Base-by-base conservation (phyloP, 1,140 invertebrate genomes). In the Hyposmocoma kahamanoa region DNA sequence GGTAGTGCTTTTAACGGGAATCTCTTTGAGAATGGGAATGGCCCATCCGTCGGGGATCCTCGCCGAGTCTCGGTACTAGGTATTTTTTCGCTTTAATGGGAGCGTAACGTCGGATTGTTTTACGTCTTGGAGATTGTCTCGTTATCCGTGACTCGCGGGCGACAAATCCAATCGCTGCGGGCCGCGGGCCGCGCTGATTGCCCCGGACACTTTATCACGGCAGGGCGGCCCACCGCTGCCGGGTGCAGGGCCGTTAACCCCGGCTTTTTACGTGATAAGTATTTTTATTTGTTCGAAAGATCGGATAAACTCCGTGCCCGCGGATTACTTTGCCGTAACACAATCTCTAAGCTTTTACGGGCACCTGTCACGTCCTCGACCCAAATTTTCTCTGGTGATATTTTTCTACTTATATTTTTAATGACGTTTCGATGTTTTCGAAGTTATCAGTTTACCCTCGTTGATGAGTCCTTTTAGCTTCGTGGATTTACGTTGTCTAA, bases 161-260 rank as follows among this genome's bases (percentile, higher is more conserved):
- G 50, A 60, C 59, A 57, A 58, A 55, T 53, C 55, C 45, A 53
- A 57, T 56, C 44, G 54, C 26, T 28, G 28, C 18, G 49, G 26
- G 43, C 42, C 46, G 46, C 10, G 28, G 46, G 36, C 32, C 15
- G 46, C 59, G 50, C 34, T 62, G 52, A 59, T 62, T 62, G 20
- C 42, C 20, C 34, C 22, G 34, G 32, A 36, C 32, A 36, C 32
- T 17, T 36, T 17, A 11, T 17, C 8, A 8, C 32, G 8, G 5
- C 10, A 13, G 32, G 30, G 22, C 22, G 34, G 32, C 15, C 32
- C 15, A n/a, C 32, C 18, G 13, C 5, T 17, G 10, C 15, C 32
- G 8, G 5, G 20, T 34, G 30, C 34, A 22, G 34, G 32, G 18
- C 32, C 15, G 13, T 17, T 36, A n/a, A 11, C 32, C 8, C 15